phyloP scores from a whole-genome alignment of 2,888 invertebrate genomes.

The Rotaria macrura region DNA sequence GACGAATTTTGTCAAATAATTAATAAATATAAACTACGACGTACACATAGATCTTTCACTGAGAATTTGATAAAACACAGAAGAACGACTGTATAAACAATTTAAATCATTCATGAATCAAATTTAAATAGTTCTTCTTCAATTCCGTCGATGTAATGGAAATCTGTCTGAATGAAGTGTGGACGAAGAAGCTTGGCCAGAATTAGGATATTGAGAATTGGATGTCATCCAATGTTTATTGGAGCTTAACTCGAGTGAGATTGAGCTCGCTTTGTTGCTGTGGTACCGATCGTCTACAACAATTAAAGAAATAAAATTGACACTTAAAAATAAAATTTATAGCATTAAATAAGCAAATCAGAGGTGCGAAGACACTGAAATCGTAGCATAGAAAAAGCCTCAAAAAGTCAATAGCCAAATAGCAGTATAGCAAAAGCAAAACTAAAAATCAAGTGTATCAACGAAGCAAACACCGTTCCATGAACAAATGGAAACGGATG shows the following conservation, averaged over 20 bases:
- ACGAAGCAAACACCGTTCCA: background rate
- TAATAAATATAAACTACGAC: background rate
- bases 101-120: background rate
- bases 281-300: background rate
- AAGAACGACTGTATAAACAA: background rate
- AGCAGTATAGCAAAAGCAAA: background rate
- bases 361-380: background rate
- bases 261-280: constrained; percentile 14
- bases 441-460: background rate
- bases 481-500: background rate
- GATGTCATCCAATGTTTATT: background rate
- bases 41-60: background rate
- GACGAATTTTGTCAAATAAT: background rate
- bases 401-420: background rate
- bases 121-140: background rate
- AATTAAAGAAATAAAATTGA: background rate
- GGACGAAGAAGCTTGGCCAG: background rate
- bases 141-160: background rate
- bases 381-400: background rate
- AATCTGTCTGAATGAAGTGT: background rate
- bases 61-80: too few species aligned
- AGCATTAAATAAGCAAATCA: constrained; percentile 4
- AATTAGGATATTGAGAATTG: background rate
- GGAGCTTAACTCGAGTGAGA: constrained; percentile 20
- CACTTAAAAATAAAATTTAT: background rate